phyloP scores from a whole-genome alignment of 2,797 vertebrate genomes.

The Aeoliscus strigatus region DNA sequence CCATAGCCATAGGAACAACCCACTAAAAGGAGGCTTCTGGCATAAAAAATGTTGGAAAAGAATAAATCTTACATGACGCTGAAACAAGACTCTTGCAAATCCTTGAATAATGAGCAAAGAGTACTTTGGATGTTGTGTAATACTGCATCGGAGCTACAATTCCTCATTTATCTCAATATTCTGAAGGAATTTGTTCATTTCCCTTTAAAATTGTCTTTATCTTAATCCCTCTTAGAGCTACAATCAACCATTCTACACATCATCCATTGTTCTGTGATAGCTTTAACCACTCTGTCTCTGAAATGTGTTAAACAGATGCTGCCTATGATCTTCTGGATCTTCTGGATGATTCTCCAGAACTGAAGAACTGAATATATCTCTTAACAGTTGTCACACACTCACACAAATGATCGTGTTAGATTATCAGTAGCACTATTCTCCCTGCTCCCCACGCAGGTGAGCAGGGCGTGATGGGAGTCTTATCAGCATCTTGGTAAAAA shows the following conservation, averaged over 20 bases:
- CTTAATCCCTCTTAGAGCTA: no score
- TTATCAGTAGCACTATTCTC: conserved; percentile 52
- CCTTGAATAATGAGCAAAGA: conserved; percentile 13
- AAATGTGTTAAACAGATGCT: no score
- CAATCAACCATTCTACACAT: no score
- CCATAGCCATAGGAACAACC: conserved; percentile 16
- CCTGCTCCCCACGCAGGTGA: conserved; percentile 54
- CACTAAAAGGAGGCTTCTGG: conserved; percentile 24
- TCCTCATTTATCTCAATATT: conserved; percentile 14
- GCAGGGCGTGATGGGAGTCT: conserved; percentile 68
- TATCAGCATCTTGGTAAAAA: conserved; percentile 65
- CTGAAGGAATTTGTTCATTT: no score
- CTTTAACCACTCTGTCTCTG: no score
- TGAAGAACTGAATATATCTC: conserved; percentile 11
- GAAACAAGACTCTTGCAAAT: conserved; percentile 18
- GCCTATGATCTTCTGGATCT: no score
- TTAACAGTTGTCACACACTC: conserved; percentile 19
- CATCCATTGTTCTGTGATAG: no score
- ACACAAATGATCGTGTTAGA: no score
- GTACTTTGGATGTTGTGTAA: conserved; percentile 6
- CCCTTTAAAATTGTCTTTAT: no score
- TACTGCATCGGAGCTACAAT: conserved; percentile 9
- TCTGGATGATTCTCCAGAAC: no score
- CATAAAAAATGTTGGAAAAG: conserved; percentile 8
- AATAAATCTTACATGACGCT: conserved; percentile 21